Evolutionary conservation across 2,113 vertebrate species (phyloP).

Genomic region (Callipepla californica): DNA sequence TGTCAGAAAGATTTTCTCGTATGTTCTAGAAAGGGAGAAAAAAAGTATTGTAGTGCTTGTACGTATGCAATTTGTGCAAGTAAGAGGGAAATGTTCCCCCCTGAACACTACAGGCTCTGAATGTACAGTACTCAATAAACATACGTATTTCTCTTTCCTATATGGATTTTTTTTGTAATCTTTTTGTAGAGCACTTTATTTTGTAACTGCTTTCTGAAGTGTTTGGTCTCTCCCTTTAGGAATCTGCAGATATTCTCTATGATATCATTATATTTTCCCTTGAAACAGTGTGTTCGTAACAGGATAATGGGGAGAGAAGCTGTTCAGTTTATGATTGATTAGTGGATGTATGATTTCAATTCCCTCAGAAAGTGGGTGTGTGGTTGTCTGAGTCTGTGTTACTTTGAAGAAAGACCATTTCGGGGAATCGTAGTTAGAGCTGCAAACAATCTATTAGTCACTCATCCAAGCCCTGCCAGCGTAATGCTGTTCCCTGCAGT

Average conservation of each 20-base stretch:
- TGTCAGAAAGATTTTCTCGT: not conserved
- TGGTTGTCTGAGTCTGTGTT: slow-evolving; percentile 45
- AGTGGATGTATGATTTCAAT: slow-evolving; percentile 48
- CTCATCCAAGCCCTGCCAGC: slow-evolving; percentile 42
- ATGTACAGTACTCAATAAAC: not conserved
- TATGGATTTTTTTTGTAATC: not conserved
- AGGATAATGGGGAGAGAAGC: not conserved
- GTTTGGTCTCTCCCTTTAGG: not conserved
- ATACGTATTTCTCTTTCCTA: not conserved
- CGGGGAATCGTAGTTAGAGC: slow-evolving; percentile 46
- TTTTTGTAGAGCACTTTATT: not conserved
- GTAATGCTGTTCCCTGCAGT: slow-evolving; percentile 39
- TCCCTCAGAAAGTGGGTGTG: slow-evolving; percentile 33
- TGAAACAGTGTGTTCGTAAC: not conserved
- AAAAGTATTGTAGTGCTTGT: not conserved
- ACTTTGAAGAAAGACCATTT: slow-evolving; percentile 67
- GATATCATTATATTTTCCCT: slow-evolving; percentile 18
- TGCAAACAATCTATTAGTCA: slow-evolving; percentile 57
- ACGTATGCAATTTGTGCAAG: not conserved
- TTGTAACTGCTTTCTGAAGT: not conserved
- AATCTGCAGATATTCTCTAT: slow-evolving; percentile 23
- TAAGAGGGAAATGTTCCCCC: not conserved
- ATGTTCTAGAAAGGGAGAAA: not conserved
- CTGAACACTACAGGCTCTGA: not conserved
- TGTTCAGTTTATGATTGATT: slow-evolving; percentile 54